Percentiles rank a stretch among this genome's conserved stretches.
These are phyloP conservation scores for Dinothrombium tinctorium DNA, from an alignment of 1,140 invertebrate genomes.

Conservation along the genomic window DNA sequence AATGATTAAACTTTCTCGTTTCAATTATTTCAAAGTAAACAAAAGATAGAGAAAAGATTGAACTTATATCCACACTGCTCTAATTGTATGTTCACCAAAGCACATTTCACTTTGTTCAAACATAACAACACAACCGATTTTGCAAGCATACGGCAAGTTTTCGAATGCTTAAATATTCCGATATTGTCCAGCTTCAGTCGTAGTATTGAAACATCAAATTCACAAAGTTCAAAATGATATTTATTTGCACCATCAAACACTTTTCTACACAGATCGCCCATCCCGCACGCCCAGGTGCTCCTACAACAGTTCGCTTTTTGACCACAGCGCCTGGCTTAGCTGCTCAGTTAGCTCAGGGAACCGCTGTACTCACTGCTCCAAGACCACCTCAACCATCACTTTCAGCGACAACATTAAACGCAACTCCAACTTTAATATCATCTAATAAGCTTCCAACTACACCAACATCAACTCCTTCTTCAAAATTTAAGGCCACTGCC, in stretches of 20 bases:
- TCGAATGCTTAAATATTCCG: too few species aligned
- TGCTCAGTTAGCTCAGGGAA: too few species aligned
- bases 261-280: slow-evolving; percentile 9
- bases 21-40: too few species aligned
- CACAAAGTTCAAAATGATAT: background rate
- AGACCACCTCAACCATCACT: slow-evolving; percentile 1
- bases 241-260: background rate
- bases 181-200: too few species aligned
- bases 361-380: background rate
- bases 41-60: too few species aligned
- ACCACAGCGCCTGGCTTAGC: slow-evolving; percentile 18
- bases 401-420: slow-evolving; percentile 4
- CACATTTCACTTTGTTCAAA: too few species aligned
- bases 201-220: background rate
- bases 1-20: too few species aligned
- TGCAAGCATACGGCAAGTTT: too few species aligned
- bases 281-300: slow-evolving; percentile 13
- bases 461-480: background rate
- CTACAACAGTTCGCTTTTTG: slow-evolving; percentile 14
- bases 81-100: too few species aligned
- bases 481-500: slow-evolving; percentile 2
- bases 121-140: too few species aligned
- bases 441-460: background rate
- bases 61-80: too few species aligned
- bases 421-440: slow-evolving; percentile 5